Conservation (phyloP, 1,140 invertebrate genomes). For the Sarcophaga bullata region DNA sequence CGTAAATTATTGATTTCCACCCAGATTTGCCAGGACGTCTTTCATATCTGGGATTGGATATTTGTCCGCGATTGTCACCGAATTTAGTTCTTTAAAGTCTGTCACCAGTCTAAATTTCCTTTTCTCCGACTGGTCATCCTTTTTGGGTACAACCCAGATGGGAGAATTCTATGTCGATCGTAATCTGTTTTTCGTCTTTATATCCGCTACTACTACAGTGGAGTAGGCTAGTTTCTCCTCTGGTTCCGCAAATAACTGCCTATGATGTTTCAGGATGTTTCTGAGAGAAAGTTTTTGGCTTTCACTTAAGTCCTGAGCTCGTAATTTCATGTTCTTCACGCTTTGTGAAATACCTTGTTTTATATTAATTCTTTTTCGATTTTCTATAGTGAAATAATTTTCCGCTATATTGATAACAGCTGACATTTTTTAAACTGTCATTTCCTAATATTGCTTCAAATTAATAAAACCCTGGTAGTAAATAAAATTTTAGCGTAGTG, state of each 20-base stretch:
- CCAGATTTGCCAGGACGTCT: constrained; percentile 65
- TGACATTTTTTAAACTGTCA: constrained; percentile 26
- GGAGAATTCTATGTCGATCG: constrained; percentile 30
- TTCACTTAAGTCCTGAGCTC: too few species aligned
- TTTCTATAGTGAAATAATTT: not conserved
- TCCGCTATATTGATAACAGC: not conserved
- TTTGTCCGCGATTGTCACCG: not conserved
- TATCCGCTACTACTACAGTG: not conserved
- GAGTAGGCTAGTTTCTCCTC: not conserved
- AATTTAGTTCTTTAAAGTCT: constrained; percentile 3
- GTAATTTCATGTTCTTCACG: not conserved
- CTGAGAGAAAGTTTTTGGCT: not conserved
- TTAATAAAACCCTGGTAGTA: not conserved
- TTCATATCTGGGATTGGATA: constrained; percentile 54
- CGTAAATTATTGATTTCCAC: constrained; percentile 63
- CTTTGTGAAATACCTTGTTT: not conserved
- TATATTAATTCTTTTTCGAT: constrained; percentile 43
- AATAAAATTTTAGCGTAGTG: not conserved
- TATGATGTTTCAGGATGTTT: not conserved
- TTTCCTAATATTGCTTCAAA: constrained; percentile 34
- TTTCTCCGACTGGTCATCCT: not conserved
- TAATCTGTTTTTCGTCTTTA: not conserved
- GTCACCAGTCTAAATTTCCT: not conserved
- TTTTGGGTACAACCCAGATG: constrained; percentile 21
- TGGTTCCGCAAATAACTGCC: not conserved